Evolutionary conservation across 2,113 vertebrate species (phyloP).

Genomic region (Manacus vitellinus): DNA sequence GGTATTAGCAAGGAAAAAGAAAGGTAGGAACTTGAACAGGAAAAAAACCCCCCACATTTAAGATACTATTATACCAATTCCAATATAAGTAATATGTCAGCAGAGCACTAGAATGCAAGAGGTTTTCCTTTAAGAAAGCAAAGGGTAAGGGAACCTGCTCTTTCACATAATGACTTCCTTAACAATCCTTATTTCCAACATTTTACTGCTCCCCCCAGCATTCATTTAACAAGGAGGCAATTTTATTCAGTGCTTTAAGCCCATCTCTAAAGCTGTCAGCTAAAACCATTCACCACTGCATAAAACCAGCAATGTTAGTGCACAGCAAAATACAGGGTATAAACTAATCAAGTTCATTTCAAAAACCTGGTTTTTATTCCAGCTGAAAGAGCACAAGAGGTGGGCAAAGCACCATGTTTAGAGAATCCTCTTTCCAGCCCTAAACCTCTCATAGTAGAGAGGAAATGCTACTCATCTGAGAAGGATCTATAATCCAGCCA

Average conservation of each 20-base stretch:
- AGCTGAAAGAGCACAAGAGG: slow-evolving; percentile 2
- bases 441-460: neutral
- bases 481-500: neutral
- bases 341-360: slow-evolving; percentile 25
- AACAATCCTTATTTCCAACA: slow-evolving; percentile 8
- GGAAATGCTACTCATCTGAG: neutral
- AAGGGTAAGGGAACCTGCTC: neutral
- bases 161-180: neutral
- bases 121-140: neutral
- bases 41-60: neutral
- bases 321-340: slow-evolving; percentile 8
- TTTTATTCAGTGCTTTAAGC: slow-evolving; percentile 42
- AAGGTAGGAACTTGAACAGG: neutral
- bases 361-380: slow-evolving; percentile 7
- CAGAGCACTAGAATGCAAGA: neutral
- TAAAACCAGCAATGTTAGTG: neutral
- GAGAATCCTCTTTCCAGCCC: neutral
- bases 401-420: neutral
- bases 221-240: slow-evolving; percentile 32
- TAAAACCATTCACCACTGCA: neutral
- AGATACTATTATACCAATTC: neutral
- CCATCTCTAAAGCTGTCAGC: slow-evolving; percentile 33
- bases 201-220: slow-evolving; percentile 11
- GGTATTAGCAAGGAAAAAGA: neutral
- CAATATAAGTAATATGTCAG: neutral